A percentile compares a stretch with the other conserved stretches of the same genome.
Evolutionary conservation across 2,888 invertebrate genomes (phyloP).

Genomic region (Heteromyza rotundicornis): DNA sequence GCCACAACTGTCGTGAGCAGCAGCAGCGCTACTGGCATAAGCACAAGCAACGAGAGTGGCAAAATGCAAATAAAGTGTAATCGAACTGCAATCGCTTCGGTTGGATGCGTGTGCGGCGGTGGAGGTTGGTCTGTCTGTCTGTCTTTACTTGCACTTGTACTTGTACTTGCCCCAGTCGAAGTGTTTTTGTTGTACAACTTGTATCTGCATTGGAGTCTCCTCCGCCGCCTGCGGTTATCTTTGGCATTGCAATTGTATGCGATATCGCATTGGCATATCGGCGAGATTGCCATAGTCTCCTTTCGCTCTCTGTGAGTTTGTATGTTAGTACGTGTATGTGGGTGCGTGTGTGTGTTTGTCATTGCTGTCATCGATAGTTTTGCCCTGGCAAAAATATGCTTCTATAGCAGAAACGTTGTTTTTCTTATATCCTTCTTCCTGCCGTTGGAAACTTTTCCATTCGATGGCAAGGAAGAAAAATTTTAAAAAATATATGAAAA

Average conservation of each 20-base stretch:
- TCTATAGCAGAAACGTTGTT: not conserved
- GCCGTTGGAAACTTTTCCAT: no score
- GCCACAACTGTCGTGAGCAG: not conserved
- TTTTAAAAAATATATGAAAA: no score
- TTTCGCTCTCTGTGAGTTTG: no score
- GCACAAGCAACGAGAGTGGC: not conserved
- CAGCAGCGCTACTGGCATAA: not conserved
- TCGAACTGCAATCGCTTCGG: slow-evolving; percentile 14
- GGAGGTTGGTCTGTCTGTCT: no score
- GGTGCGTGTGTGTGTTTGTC: slow-evolving; percentile 4
- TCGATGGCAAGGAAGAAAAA: no score
- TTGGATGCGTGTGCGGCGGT: no score
- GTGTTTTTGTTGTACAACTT: no score
- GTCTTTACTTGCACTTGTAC: no score
- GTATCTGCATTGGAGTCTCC: not conserved
- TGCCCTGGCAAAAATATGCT: not conserved
- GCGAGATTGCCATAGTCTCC: not conserved
- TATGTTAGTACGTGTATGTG: not conserved
- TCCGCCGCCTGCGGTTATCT: slow-evolving; percentile 10
- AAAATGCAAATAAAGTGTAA: slow-evolving; percentile 15
- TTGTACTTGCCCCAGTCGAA: no score
- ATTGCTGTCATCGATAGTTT: not conserved
- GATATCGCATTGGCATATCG: not conserved
- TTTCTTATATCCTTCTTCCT: no score
- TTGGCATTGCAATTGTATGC: not conserved